Conservation (phyloP, 2,797 vertebrate species). For the Enteromius trimaculatus region DNA sequence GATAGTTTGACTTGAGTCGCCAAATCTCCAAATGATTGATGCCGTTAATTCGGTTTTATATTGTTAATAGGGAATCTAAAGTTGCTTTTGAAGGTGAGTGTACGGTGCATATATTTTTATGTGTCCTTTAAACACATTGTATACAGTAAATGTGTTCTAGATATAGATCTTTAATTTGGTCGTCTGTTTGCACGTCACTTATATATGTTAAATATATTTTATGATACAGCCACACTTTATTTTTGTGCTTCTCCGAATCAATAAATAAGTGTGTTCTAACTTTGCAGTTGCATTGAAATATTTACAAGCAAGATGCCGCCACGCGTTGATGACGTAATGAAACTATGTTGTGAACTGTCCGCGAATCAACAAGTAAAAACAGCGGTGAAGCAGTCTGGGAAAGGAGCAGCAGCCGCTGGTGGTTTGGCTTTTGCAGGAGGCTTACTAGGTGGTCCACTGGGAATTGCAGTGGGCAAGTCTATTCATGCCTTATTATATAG, state of each 20-base stretch:
- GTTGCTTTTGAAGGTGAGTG: conserved; percentile 12
- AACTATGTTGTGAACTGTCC: conserved; percentile 84
- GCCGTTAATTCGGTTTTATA: background rate
- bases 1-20: background rate
- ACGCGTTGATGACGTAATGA: conserved; percentile 80
- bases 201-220: background rate
- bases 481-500: background rate
- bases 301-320: conserved; percentile 75
- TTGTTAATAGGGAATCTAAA: background rate
- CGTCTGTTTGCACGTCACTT: background rate
- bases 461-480: conserved; percentile 86
- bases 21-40: background rate
- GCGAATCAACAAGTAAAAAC: conserved; percentile 81
- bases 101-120: background rate
- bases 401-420: conserved; percentile 81
- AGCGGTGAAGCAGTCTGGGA: conserved; percentile 81
- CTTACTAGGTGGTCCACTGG: conserved; percentile 85
- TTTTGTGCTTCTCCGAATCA: background rate
- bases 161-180: background rate
- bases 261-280: background rate
- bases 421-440: conserved; percentile 85
- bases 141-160: background rate
- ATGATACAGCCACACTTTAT: background rate
- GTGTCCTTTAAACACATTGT: background rate
- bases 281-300: background rate